Percentiles rank a stretch among this genome's conserved stretches.
Conservation (phyloP, 1,140 invertebrate species). For the Augochlora pura region DNA sequence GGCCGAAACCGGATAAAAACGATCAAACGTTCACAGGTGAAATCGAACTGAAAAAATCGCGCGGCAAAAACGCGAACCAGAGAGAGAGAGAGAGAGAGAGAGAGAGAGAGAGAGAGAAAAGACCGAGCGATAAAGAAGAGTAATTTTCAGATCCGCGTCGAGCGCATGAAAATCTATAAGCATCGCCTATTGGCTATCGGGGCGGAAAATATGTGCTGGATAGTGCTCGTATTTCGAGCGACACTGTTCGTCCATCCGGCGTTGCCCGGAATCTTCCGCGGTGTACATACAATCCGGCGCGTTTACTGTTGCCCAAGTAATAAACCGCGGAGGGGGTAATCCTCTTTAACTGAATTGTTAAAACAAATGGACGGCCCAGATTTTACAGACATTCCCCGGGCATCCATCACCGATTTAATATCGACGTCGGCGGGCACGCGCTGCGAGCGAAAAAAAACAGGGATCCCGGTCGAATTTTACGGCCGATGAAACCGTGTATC, state of each 20-base stretch:
- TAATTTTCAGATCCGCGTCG: too few species aligned
- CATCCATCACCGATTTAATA: slow-evolving; percentile 35
- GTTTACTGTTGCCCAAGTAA: slow-evolving; percentile 28
- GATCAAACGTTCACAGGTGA: too few species aligned
- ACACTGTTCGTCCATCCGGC: background rate
- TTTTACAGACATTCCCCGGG: slow-evolving; percentile 25
- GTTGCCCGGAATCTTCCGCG: too few species aligned
- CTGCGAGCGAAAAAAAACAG: slow-evolving; percentile 27
- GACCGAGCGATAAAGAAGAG: too few species aligned
- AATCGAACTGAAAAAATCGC: too few species aligned
- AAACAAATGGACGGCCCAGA: slow-evolving; percentile 45
- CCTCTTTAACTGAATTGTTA: slow-evolving; percentile 49
- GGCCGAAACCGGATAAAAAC: too few species aligned
- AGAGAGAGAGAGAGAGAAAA: too few species aligned
- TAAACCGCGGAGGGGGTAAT: slow-evolving; percentile 34
- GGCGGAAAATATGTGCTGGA: too few species aligned
- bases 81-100: too few species aligned
- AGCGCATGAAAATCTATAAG: too few species aligned
- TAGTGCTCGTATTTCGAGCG: background rate
- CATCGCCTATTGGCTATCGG: too few species aligned
- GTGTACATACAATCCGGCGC: background rate
- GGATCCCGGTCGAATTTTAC: slow-evolving; percentile 38
- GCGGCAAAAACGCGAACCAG: too few species aligned
- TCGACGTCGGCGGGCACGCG: slow-evolving; percentile 5
- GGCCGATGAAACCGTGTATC: slow-evolving; percentile 29